Conservation (phyloP, 2,797 vertebrate species). For the Pangasius krempfi region DNA sequence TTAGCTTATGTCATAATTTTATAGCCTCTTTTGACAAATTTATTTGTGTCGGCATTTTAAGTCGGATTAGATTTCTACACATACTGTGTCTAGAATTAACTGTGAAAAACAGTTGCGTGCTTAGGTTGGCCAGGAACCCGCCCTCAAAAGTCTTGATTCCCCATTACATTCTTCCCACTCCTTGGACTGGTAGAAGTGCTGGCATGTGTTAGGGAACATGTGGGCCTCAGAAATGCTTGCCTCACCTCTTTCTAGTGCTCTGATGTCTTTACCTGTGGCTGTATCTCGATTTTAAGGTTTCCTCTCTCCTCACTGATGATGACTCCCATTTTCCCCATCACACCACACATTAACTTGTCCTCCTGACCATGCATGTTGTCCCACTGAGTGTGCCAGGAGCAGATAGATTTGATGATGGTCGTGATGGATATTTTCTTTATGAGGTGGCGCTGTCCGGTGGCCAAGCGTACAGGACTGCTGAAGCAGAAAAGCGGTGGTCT, state of each 20-base stretch:
- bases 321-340: slow-evolving; percentile 15
- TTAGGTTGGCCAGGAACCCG: slow-evolving; percentile 33
- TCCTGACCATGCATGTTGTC: slow-evolving; percentile 36
- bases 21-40: background rate
- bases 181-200: slow-evolving; percentile 51
- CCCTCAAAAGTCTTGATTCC: slow-evolving; percentile 41
- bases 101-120: slow-evolving; percentile 32
- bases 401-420: background rate
- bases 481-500: slow-evolving; percentile 27
- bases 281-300: slow-evolving; percentile 61
- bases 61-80: background rate
- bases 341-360: slow-evolving; percentile 48
- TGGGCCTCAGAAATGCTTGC: slow-evolving; percentile 39
- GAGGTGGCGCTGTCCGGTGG: slow-evolving; percentile 43
- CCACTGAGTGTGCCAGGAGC: slow-evolving; percentile 3
- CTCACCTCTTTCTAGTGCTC: slow-evolving; percentile 48
- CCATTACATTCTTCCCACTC: slow-evolving; percentile 45
- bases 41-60: slow-evolving; percentile 7
- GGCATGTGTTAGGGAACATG: slow-evolving; percentile 58
- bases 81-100: slow-evolving; percentile 13
- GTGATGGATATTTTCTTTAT: slow-evolving; percentile 43
- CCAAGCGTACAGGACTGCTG: slow-evolving; percentile 31
- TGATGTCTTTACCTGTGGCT: slow-evolving; percentile 66
- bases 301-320: slow-evolving; percentile 46
- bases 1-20: background rate